These are phyloP conservation scores for Lottia scabra DNA, from an alignment of 2,888 invertebrate genomes.

Conservation along the genomic window DNA sequence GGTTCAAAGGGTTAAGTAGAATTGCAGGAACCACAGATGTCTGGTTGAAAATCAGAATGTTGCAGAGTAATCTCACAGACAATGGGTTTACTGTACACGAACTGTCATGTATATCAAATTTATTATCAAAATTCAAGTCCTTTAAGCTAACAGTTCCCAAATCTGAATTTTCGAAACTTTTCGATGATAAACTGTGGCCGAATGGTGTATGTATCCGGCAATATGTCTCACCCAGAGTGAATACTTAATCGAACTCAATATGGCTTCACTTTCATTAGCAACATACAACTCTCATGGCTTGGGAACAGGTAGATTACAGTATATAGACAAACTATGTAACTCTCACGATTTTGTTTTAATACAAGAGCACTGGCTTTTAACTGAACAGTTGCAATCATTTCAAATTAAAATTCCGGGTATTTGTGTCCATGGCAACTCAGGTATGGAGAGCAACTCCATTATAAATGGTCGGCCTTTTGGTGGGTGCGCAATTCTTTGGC, in stretches of 20 bases:
- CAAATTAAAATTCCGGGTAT: neutral
- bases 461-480: neutral
- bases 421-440: neutral
- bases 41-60: too few species aligned
- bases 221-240: too few species aligned
- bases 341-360: neutral
- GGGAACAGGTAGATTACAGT: neutral
- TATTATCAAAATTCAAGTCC: neutral
- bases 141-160: neutral
- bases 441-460: neutral
- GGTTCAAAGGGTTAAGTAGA: too few species aligned
- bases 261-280: neutral
- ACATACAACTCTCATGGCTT: neutral
- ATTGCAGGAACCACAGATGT: too few species aligned
- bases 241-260: neutral
- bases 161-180: neutral
- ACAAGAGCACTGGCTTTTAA: neutral
- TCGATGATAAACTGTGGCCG: neutral
- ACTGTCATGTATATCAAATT: neutral
- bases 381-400: neutral
- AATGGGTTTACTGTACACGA: neutral
- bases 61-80: neutral
- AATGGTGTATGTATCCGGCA: too few species aligned
- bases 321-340: neutral
- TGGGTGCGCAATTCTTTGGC: neutral